Evolutionary conservation across 64 coral and sea anemone species (phyloP).

Genomic region (Astreopora myriophthalma): DNA sequence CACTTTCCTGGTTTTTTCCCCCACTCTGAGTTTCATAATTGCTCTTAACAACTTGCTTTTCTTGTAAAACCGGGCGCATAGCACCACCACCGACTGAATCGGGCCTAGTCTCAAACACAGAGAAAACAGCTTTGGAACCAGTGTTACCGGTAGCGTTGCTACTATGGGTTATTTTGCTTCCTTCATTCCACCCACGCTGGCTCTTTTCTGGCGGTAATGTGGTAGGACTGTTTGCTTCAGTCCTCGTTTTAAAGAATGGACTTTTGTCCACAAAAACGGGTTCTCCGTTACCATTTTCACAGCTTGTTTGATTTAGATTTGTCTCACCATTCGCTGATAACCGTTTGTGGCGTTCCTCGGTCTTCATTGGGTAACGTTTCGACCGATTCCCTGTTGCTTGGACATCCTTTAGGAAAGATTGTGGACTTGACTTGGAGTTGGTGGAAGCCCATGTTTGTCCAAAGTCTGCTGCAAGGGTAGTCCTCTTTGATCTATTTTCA

Average conservation of each 20-base stretch:
- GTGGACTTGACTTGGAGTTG: background rate
- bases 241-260: background rate
- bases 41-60: too few species aligned
- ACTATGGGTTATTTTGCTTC: too few species aligned
- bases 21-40: too few species aligned
- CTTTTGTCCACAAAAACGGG: background rate
- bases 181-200: too few species aligned
- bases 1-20: too few species aligned
- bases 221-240: too few species aligned
- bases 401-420: background rate
- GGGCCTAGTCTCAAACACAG: too few species aligned
- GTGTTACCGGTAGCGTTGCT: too few species aligned
- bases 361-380: background rate
- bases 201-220: too few species aligned
- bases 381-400: background rate
- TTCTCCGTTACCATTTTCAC: background rate
- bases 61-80: too few species aligned
- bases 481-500: background rate
- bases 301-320: background rate
- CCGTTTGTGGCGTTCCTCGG: background rate
- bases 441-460: background rate
- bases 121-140: too few species aligned
- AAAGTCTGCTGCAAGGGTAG: background rate
- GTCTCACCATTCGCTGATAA: background rate
- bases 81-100: too few species aligned